These are phyloP conservation scores for Dasypolia templi DNA, from an alignment of 2,888 invertebrate species.

Conservation along the genomic window DNA sequence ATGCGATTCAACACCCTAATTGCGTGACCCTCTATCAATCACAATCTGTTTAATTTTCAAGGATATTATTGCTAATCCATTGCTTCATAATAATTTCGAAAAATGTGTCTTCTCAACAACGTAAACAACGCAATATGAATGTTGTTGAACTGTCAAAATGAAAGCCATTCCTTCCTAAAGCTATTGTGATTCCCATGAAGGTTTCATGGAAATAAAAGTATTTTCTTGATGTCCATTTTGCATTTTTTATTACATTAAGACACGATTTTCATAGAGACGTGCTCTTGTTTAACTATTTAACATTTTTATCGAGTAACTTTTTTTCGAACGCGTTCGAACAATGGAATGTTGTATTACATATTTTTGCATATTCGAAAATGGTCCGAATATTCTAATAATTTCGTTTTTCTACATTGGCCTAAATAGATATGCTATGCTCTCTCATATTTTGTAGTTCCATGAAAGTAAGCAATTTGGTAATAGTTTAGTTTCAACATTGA, in stretches of 20 bases:
- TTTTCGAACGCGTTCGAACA: neutral
- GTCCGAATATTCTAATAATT: neutral
- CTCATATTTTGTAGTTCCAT: conserved; percentile 13
- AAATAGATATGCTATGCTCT: no score
- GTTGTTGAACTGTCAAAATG: no score
- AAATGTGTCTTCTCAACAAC: no score
- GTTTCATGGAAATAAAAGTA: no score
- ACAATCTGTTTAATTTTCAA: no score
- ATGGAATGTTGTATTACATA: neutral
- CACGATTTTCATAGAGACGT: conserved; percentile 33
- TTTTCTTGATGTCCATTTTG: conserved; percentile 27
- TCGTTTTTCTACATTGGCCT: conserved; percentile 10
- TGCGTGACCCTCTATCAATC: no score
- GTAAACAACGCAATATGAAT: no score
- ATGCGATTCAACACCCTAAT: no score
- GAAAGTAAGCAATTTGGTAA: conserved; percentile 28
- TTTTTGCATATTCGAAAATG: conserved; percentile 9
- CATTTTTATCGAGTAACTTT: conserved; percentile 16
- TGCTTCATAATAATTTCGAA: no score
- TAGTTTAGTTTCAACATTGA: conserved; percentile 31
- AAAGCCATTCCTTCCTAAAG: no score
- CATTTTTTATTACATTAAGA: conserved; percentile 27
- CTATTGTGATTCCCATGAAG: no score
- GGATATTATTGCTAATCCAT: no score
- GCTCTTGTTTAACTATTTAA: conserved; percentile 7